These are phyloP conservation scores for Idaea dimidiata DNA, from an alignment of 2,888 invertebrate species.

Conservation along the genomic window DNA sequence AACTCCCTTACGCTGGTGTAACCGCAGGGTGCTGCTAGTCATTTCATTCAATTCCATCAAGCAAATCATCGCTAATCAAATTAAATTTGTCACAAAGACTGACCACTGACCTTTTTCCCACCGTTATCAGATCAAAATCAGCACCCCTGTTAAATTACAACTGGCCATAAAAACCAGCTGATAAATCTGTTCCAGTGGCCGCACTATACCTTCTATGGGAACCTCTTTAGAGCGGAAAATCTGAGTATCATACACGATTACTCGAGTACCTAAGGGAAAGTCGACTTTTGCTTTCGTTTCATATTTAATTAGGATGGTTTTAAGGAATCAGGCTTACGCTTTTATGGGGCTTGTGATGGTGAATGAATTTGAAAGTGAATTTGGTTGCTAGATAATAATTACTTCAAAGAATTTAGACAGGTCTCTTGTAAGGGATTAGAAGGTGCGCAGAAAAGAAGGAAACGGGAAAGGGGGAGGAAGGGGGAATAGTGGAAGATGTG, in stretches of 20 bases:
- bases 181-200: constrained; percentile 57
- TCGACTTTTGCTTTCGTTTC: constrained; percentile 52
- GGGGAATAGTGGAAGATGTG: too few relatives aligned
- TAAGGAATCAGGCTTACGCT: background rate
- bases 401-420: too few relatives aligned
- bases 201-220: constrained; percentile 51
- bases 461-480: too few relatives aligned
- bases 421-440: too few relatives aligned
- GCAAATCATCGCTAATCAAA: background rate
- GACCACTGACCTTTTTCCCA: background rate
- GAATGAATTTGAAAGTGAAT: background rate
- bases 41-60: too few relatives aligned
- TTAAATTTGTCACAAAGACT: constrained; percentile 3
- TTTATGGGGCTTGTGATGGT: background rate
- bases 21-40: too few relatives aligned
- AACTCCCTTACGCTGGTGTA: too few relatives aligned
- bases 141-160: constrained; percentile 12
- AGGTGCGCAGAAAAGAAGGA: too few relatives aligned
- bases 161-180: constrained; percentile 53
- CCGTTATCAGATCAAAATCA: constrained; percentile 1
- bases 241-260: constrained; percentile 35
- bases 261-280: constrained; percentile 49
- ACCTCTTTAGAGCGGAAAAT: constrained; percentile 48
- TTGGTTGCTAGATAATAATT: background rate
- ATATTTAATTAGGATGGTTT: constrained; percentile 2